Percentiles rank a stretch among this genome's conserved stretches.
phyloP scores from a whole-genome alignment of 1,140 invertebrate species.

The Bradynema listronoti region DNA sequence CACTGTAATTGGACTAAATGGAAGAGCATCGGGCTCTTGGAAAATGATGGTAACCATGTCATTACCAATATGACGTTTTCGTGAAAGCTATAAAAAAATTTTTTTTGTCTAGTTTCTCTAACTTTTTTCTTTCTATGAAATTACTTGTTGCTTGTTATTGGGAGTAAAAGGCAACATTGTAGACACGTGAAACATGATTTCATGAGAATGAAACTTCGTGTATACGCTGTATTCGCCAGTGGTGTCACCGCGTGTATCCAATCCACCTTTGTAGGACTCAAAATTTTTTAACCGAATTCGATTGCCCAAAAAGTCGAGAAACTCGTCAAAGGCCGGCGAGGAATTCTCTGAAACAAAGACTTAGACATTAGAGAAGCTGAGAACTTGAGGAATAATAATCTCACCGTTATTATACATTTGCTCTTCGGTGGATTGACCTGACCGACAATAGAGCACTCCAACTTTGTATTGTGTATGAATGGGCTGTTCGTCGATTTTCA shows the following conservation, averaged over 20 bases:
- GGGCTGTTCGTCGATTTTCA: constrained; percentile 87
- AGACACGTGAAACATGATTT: constrained; percentile 89
- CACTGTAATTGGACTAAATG: constrained; percentile 65
- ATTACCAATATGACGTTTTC: constrained; percentile 74
- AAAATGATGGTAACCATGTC: constrained; percentile 76
- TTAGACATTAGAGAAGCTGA: constrained; percentile 7
- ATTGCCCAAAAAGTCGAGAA: constrained; percentile 78
- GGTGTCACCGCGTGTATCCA: constrained; percentile 71
- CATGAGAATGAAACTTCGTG: constrained; percentile 61
- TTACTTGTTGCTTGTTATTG: constrained; percentile 77
- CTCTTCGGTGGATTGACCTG: constrained; percentile 84
- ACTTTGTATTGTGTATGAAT: constrained; percentile 75
- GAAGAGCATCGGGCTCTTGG: constrained; percentile 85
- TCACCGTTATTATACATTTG: constrained; percentile 98
- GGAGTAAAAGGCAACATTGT: constrained; percentile 84
- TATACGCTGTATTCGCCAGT: constrained; percentile 67
- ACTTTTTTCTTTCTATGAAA: too few relatives aligned
- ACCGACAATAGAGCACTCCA: constrained; percentile 84
- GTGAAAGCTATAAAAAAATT: constrained; percentile 67
- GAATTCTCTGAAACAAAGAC: constrained; percentile 56
- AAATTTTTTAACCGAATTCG: constrained; percentile 79
- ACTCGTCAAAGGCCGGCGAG: constrained; percentile 76
- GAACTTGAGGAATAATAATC: too few relatives aligned
- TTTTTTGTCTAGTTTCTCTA: too few relatives aligned
- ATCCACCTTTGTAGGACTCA: constrained; percentile 79